phyloP scores from a whole-genome alignment of 2,888 invertebrate species.

The Dinocampus coccinellae region DNA sequence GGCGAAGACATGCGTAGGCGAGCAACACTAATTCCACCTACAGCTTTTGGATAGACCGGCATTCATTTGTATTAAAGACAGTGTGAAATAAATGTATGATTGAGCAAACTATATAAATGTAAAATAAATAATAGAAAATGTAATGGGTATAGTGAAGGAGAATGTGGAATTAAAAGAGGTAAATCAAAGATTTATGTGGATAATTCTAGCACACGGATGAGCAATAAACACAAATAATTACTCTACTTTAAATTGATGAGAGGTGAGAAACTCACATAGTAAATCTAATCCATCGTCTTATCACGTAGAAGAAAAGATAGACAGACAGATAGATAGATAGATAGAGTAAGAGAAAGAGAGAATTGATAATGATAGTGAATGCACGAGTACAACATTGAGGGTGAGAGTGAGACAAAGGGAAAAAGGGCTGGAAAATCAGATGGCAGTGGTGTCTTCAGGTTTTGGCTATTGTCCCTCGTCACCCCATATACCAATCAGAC shows the following conservation, averaged over 20 bases:
- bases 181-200: background rate
- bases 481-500: slow-evolving; percentile 34
- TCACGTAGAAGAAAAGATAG: background rate
- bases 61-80: background rate
- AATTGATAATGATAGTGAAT: background rate
- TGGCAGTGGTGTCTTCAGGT: slow-evolving; percentile 23
- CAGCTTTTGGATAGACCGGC: background rate
- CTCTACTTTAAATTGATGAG: slow-evolving; percentile 31
- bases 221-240: slow-evolving; percentile 42
- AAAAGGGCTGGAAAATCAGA: slow-evolving; percentile 25
- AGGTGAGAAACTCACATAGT: slow-evolving; percentile 27
- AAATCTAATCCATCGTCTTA: slow-evolving; percentile 35
- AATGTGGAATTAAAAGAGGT: slow-evolving; percentile 7
- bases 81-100: background rate
- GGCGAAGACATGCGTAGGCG: slow-evolving; percentile 41
- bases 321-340: no score
- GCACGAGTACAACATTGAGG: background rate
- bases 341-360: no score
- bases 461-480: slow-evolving; percentile 2
- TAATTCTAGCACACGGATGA: slow-evolving; percentile 21
- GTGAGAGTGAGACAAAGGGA: background rate
- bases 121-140: no score
- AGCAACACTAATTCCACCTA: slow-evolving; percentile 40
- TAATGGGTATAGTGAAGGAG: no score
- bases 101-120: background rate